phyloP scores from a whole-genome alignment of 1,140 invertebrate species.

The Centruroides sculpturatus region DNA sequence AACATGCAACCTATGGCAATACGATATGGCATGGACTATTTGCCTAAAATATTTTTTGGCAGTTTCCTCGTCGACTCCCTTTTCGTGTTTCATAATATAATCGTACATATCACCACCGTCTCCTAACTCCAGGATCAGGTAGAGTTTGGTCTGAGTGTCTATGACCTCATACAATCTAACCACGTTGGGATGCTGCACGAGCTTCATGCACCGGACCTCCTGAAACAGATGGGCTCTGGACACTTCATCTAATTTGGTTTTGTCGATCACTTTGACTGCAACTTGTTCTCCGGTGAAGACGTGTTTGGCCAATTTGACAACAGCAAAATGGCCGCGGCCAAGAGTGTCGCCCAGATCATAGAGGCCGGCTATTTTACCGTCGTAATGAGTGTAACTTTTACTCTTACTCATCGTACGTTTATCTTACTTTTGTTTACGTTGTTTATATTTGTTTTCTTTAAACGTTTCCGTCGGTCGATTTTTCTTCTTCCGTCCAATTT shows the following conservation, averaged over 20 bases:
- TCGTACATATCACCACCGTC: conserved; percentile 98
- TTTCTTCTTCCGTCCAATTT: too few species aligned
- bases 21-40: conserved; percentile 62
- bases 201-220: conserved; percentile 84
- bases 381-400: conserved; percentile 22
- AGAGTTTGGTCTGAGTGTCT: conserved; percentile 91
- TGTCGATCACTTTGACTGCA: conserved; percentile 78
- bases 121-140: conserved; percentile 86
- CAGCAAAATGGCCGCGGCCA: conserved; percentile 89
- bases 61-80: conserved; percentile 44
- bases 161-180: conserved; percentile 94
- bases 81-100: conserved; percentile 95
- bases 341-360: conserved; percentile 93
- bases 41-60: conserved; percentile 80
- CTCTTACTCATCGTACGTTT: conserved; percentile 10
- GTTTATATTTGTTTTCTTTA: too few species aligned
- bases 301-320: conserved; percentile 95
- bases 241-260: conserved; percentile 89
- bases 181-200: conserved; percentile 97
- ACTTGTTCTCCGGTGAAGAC: conserved; percentile 82
- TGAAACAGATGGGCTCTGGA: conserved; percentile 87
- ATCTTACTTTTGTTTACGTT: too few species aligned
- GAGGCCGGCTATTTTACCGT: conserved; percentile 82
- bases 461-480: too few species aligned
- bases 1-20: conserved; percentile 90